Percentiles rank a stretch among this genome's conserved stretches.
phyloP scores from a whole-genome alignment of 2,888 invertebrate genomes.

The Seira sanloemensis region DNA sequence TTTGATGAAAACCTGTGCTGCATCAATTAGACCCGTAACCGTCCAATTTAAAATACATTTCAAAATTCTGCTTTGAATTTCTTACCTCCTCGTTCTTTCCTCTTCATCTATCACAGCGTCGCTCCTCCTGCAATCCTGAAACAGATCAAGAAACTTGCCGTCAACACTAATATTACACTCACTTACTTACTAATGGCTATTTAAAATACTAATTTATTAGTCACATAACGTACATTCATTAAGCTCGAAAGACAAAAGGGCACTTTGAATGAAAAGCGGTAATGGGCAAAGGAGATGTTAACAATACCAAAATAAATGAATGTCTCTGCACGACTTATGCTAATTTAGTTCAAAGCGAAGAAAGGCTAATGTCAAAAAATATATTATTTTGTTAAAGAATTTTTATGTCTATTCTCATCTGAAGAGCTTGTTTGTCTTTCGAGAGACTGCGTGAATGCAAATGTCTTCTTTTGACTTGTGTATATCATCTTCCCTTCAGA shows the following conservation, averaged over 20 bases:
- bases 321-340: neutral
- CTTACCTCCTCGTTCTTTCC: constrained; percentile 73
- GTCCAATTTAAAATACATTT: too few relatives aligned
- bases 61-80: too few relatives aligned
- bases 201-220: neutral
- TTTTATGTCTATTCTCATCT: too few relatives aligned
- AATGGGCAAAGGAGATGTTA: neutral
- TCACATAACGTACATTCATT: neutral
- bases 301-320: neutral
- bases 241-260: neutral
- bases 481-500: neutral
- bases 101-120: constrained; percentile 72
- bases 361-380: neutral
- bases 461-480: too few relatives aligned
- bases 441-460: too few relatives aligned
- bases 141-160: constrained; percentile 16
- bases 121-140: constrained; percentile 68
- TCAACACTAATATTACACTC: neutral
- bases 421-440: neutral
- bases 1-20: too few relatives aligned
- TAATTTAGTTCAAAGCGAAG: neutral
- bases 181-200: neutral
- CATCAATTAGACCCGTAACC: too few relatives aligned
- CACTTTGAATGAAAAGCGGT: neutral
- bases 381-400: constrained; percentile 2